Conservation (phyloP, 2,797 vertebrate species). For the Coregonus suidteri region DNA sequence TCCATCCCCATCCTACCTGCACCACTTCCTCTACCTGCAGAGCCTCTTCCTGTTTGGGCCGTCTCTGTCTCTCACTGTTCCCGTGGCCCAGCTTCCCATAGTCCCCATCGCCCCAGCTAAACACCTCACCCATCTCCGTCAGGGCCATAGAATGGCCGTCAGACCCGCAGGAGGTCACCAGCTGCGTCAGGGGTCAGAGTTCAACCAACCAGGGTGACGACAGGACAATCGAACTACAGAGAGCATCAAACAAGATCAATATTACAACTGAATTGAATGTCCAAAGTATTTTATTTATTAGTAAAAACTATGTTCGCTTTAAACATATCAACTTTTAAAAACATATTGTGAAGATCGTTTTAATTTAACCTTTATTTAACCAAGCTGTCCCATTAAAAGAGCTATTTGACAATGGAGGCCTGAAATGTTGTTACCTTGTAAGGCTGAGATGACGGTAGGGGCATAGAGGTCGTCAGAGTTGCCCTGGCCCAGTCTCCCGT, state of each 20-base stretch:
- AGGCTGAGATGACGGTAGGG: slow-evolving; percentile 80
- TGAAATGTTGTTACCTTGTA: slow-evolving; percentile 72
- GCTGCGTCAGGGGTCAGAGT: slow-evolving; percentile 60
- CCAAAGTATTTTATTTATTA: too few relatives aligned
- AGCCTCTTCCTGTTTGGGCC: slow-evolving; percentile 82
- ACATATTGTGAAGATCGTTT: too few relatives aligned
- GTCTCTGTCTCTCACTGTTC: slow-evolving; percentile 81
- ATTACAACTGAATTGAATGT: too few relatives aligned
- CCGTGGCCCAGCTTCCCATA: slow-evolving; percentile 84
- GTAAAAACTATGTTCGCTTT: too few relatives aligned
- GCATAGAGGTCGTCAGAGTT: slow-evolving; percentile 83
- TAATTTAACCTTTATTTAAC: too few relatives aligned
- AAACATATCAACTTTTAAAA: too few relatives aligned
- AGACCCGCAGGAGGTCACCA: slow-evolving; percentile 82
- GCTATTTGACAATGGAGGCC: too few relatives aligned
- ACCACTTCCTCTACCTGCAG: slow-evolving; percentile 80
- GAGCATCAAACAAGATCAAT: too few relatives aligned
- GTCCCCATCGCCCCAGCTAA: slow-evolving; percentile 85
- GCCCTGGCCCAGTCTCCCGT: slow-evolving; percentile 81
- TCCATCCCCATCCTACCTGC: slow-evolving; percentile 65
- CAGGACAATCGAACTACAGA: too few relatives aligned
- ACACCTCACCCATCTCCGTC: slow-evolving; percentile 83
- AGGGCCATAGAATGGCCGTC: slow-evolving; percentile 83
- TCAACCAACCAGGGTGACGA: too few relatives aligned
- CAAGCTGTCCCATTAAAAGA: too few relatives aligned